Conservation (phyloP, 1,140 invertebrate species). For the Helicorthomorpha holstii region DNA sequence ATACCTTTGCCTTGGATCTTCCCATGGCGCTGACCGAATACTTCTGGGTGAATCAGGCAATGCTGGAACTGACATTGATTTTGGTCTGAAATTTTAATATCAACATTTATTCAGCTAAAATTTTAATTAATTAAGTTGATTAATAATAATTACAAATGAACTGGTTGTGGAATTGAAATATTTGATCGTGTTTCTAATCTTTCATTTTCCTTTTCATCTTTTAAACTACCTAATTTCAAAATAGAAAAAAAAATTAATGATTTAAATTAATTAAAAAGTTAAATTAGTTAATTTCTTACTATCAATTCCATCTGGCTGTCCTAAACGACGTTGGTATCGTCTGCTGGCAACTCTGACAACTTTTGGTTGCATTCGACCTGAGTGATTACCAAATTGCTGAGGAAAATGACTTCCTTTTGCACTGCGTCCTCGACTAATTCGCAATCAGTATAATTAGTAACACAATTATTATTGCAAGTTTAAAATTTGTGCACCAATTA, state of each 20-base stretch:
- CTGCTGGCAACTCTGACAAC: constrained; percentile 79
- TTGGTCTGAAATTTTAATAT: constrained; percentile 10
- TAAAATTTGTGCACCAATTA: no score
- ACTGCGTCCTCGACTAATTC: no score
- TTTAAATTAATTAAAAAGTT: not conserved
- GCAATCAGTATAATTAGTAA: no score
- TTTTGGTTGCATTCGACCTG: constrained; percentile 46
- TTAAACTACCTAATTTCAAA: not conserved
- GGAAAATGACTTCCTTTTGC: no score
- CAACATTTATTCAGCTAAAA: not conserved
- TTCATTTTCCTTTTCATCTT: constrained; percentile 1
- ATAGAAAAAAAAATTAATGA: not conserved
- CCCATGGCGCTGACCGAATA: constrained; percentile 65
- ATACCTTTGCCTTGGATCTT: constrained; percentile 14
- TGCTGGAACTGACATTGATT: constrained; percentile 16
- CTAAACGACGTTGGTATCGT: constrained; percentile 54
- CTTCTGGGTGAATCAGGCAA: constrained; percentile 49
- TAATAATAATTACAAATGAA: constrained; percentile 35
- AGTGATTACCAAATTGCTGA: no score
- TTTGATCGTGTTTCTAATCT: constrained; percentile 14
- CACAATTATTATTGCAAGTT: no score
- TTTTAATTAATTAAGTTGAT: constrained; percentile 8
- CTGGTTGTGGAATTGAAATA: constrained; percentile 39
- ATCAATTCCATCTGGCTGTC: constrained; percentile 25
- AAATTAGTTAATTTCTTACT: constrained; percentile 13